These are phyloP conservation scores for Antennarius maculatus DNA, from an alignment of 2,797 vertebrate species.

Conservation along the genomic window DNA sequence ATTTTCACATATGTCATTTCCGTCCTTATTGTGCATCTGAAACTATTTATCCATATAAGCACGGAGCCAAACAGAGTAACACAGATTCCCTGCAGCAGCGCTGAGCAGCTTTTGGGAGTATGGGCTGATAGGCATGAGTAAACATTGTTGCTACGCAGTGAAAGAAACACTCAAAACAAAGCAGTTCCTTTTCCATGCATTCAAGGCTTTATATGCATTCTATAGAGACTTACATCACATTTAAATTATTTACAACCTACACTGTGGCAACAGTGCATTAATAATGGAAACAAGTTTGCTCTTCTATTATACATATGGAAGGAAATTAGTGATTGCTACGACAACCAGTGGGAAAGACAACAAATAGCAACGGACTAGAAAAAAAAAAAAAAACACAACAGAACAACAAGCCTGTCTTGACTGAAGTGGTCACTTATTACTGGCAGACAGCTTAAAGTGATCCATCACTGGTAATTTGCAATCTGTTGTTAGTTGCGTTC, in stretches of 20 bases:
- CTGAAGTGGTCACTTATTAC: conserved; percentile 2
- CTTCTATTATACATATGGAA: background rate
- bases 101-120: conserved; percentile 23
- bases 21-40: conserved; percentile 64
- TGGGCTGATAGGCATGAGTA: conserved; percentile 49
- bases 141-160: conserved; percentile 60
- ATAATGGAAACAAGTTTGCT: background rate
- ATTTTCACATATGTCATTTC: conserved; percentile 30
- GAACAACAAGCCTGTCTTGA: conserved; percentile 1
- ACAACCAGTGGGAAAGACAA: background rate
- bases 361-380: background rate
- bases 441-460: conserved; percentile 2
- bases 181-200: conserved; percentile 11
- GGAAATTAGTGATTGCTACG: background rate
- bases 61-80: conserved; percentile 27
- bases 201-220: conserved; percentile 5
- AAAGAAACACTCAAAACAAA: conserved; percentile 33
- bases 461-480: background rate
- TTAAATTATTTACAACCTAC: background rate
- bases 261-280: background rate
- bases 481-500: background rate
- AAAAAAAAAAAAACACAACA: background rate
- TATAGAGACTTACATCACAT: conserved; percentile 1
- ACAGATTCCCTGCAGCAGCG: conserved; percentile 24
- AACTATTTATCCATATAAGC: conserved; percentile 49